These are phyloP conservation scores for Sialis lutaria DNA, from an alignment of 2,888 invertebrate genomes.

Conservation along the genomic window DNA sequence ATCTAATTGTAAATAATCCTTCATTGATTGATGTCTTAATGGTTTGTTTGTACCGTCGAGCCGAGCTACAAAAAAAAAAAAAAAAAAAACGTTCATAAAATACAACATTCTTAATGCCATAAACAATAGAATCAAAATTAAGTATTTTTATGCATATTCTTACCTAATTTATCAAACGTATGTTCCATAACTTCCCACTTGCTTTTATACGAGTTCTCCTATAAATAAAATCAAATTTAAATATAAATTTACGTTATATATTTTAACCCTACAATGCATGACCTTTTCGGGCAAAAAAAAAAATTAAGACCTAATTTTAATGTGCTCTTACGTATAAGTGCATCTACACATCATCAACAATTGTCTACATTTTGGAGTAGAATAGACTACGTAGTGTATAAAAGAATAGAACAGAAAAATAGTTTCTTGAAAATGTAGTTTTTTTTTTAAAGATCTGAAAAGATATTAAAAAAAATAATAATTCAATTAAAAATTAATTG, in stretches of 20 bases:
- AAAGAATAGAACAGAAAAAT: too few relatives aligned
- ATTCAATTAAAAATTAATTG: too few relatives aligned
- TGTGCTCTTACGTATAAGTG: too few relatives aligned
- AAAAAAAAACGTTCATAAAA: conserved; percentile 14
- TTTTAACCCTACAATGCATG: too few relatives aligned
- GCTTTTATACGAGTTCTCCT: conserved; percentile 30
- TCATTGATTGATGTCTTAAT: conserved; percentile 60
- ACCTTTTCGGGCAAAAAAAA: too few relatives aligned
- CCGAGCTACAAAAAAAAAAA: conserved; percentile 57
- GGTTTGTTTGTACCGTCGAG: conserved; percentile 79
- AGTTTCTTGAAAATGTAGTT: too few relatives aligned
- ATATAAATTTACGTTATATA: not conserved
- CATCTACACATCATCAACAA: too few relatives aligned
- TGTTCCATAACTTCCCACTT: conserved; percentile 83
- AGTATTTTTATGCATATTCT: conserved; percentile 25
- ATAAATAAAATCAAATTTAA: conserved; percentile 13
- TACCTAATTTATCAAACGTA: conserved; percentile 67
- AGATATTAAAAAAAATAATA: too few relatives aligned
- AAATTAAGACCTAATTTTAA: too few relatives aligned
- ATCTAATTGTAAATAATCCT: conserved; percentile 76
- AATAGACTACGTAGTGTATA: too few relatives aligned
- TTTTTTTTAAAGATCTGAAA: too few relatives aligned
- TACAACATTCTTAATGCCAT: not conserved
- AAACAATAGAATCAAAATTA: conserved; percentile 5
- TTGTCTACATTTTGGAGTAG: too few relatives aligned